These are phyloP conservation scores for Agrotis clavis DNA, from an alignment of 2,888 invertebrate species.

Conservation along the genomic window DNA sequence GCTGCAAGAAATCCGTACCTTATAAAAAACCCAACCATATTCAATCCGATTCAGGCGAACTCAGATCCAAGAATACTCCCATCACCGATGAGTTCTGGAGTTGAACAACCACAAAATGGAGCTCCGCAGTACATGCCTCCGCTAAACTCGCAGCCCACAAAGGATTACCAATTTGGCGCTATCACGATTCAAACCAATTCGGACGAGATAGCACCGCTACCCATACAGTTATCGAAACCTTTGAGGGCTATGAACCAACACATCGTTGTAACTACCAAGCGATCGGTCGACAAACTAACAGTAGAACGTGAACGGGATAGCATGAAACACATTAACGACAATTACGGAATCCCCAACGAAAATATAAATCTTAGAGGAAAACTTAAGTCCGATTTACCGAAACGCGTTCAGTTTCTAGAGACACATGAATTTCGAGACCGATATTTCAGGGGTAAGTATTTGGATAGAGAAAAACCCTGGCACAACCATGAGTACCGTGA, in stretches of 20 bases:
- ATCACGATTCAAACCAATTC: slow-evolving; percentile 83
- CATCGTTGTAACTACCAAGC: slow-evolving; percentile 75
- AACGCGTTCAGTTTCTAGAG: slow-evolving; percentile 29
- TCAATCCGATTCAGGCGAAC: slow-evolving; percentile 8
- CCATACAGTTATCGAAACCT: slow-evolving; percentile 75
- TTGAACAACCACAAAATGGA: slow-evolving; percentile 1
- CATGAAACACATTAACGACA: slow-evolving; percentile 34
- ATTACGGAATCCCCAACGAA: slow-evolving; percentile 18
- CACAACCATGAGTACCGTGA: slow-evolving; percentile 27
- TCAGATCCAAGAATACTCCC: slow-evolving; percentile 8
- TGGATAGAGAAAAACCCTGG: slow-evolving; percentile 29
- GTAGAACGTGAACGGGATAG: slow-evolving; percentile 27
- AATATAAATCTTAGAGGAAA: slow-evolving; percentile 26
- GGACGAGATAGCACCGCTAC: slow-evolving; percentile 79
- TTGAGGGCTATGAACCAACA: slow-evolving; percentile 76
- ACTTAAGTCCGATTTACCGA: slow-evolving; percentile 27
- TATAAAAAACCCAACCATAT: slow-evolving; percentile 4
- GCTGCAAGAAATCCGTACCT: slow-evolving; percentile 35
- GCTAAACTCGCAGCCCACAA: slow-evolving; percentile 17
- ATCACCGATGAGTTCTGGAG: neutral
- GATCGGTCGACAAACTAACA: slow-evolving; percentile 41
- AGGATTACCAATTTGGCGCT: slow-evolving; percentile 49
- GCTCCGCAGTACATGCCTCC: slow-evolving; percentile 14
- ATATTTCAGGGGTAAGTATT: slow-evolving; percentile 14
- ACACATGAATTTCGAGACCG: slow-evolving; percentile 34